Percentiles rank a stretch among this genome's conserved stretches.
These are phyloP conservation scores for Melanotus villosus DNA, from an alignment of 2,888 invertebrate genomes.

Conservation along the genomic window DNA sequence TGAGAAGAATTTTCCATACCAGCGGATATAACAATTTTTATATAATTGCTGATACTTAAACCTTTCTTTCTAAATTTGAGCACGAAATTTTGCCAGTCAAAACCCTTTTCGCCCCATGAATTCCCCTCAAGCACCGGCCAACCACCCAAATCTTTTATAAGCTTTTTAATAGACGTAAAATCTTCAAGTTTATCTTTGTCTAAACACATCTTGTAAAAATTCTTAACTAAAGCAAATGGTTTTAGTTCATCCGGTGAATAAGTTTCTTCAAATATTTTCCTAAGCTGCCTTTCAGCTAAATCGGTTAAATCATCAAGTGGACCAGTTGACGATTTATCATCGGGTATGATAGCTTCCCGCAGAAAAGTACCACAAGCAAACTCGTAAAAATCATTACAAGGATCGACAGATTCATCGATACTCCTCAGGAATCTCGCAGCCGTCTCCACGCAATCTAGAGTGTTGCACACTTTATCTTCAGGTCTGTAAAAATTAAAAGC, in stretches of 20 bases:
- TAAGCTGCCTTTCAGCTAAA: constrained; percentile 69
- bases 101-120: constrained; percentile 5
- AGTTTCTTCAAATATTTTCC: constrained; percentile 70
- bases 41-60: constrained; percentile 90
- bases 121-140: constrained; percentile 23
- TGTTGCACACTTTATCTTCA: too few relatives aligned
- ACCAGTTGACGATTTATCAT: constrained; percentile 63
- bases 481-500: too few relatives aligned
- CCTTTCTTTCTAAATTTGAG: constrained; percentile 86
- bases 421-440: too few relatives aligned
- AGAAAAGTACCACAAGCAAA: constrained; percentile 83
- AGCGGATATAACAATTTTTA: constrained; percentile 73
- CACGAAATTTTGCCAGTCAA: constrained; percentile 70
- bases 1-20: constrained; percentile 82
- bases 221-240: constrained; percentile 66
- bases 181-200: constrained; percentile 68
- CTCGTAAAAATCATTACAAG: constrained; percentile 84
- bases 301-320: constrained; percentile 74
- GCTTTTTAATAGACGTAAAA: constrained; percentile 69
- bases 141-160: constrained; percentile 73
- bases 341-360: constrained; percentile 67
- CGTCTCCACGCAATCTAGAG: too few relatives aligned
- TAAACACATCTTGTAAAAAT: constrained; percentile 67
- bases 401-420: too few relatives aligned
- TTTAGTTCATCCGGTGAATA: constrained; percentile 61